Evolutionary conservation across 2,797 vertebrate genomes (phyloP).

Genomic region (Rhincodon typus): DNA sequence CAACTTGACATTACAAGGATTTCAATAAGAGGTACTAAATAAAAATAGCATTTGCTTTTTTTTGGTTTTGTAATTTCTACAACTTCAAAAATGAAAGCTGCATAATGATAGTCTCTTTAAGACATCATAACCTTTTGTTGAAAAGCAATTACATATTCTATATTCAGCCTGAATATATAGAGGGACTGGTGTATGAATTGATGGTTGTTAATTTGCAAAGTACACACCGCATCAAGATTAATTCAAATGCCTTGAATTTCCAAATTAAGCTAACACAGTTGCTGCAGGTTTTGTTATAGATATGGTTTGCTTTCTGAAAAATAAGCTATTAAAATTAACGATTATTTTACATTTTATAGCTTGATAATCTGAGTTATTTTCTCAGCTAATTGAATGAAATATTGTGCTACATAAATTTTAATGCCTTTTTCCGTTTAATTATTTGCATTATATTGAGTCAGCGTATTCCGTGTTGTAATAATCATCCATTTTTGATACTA

Average conservation of each 20-base stretch:
- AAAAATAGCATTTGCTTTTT: background rate
- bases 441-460: background rate
- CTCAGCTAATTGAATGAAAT: conserved; percentile 29
- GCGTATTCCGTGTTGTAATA: background rate
- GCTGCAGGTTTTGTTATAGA: background rate
- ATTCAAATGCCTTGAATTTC: background rate
- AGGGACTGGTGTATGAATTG: background rate
- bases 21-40: background rate
- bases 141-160: background rate
- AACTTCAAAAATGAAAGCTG: background rate
- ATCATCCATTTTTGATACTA: background rate
- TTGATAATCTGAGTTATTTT: background rate
- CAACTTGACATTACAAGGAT: background rate
- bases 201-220: conserved; percentile 1
- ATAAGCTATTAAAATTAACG: background rate
- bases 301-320: background rate
- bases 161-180: background rate
- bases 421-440: background rate
- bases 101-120: background rate
- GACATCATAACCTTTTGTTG: background rate
- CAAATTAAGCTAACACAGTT: background rate
- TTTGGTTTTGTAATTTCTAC: background rate
- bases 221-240: background rate
- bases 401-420: background rate
- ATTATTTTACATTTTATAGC: background rate